Evolutionary conservation across 2,113 vertebrate species (phyloP), one percentile per base, ranked within the genome.

Genomic region (Thamnaconus septentrionalis): DNA sequence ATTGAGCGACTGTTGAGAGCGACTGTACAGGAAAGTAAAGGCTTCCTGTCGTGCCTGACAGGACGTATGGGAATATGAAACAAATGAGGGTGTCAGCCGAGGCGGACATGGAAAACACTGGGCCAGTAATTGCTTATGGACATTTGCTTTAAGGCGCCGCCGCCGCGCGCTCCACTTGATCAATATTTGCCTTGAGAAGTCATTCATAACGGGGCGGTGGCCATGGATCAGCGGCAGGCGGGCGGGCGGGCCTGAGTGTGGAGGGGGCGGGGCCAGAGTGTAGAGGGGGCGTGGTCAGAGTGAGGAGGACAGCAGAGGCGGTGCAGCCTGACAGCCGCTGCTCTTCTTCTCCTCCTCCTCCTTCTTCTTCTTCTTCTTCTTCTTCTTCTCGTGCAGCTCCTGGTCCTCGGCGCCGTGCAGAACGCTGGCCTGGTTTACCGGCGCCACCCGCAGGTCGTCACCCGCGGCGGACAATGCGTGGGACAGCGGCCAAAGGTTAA

Each of bases 121-220:
- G 0, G 55, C 76, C 77, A 84, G 59, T 55, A 80, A 90, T 85
- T 86, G 88, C 78, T 90, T 90, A 92, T 90, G 88, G 89, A 85
- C 89, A 88, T 82, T 80, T 85, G 74, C 76, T 86, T 91, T 88
- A 91, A 86, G 80, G 60, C 71, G 67, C 18, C 75, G 83, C 85
- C 82, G 89, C 69, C 81, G 75, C 76, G 59, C 76, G 52, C 71
- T 80, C 79, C 73, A 80, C 69, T 82, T 82, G 82, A 90, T 91
- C 90, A 90, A 91, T 91, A 91, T 89, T 89, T 86, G 72, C 80
- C 84, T 88, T 76, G 75, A 81, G 73, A 86, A 81, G 81, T 62
- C 81, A 90, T 91, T 88, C 69, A 86, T 91, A 89, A 92, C 71
- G 66, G 4, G 71, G 18, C 18, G 2, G 83, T 84, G 85, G 88